These are phyloP conservation scores for Hippolais icterina DNA, from an alignment of 2,113 vertebrate genomes.

Conservation along the genomic window DNA sequence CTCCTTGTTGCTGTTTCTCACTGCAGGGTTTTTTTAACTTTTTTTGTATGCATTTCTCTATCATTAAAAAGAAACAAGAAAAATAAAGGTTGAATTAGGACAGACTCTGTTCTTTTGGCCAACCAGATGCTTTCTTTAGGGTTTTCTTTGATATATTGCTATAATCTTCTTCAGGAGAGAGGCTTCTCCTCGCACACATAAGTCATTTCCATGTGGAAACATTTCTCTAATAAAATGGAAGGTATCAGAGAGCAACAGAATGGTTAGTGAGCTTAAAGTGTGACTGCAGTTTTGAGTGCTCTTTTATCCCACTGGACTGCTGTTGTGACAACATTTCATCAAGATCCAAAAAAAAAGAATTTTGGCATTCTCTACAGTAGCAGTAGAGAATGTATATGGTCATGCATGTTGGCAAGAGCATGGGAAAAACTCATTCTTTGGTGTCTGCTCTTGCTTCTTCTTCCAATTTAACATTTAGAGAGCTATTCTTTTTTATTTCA, in stretches of 20 bases:
- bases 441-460: not conserved
- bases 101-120: not conserved
- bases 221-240: conserved; percentile 5
- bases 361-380: not conserved
- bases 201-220: not conserved
- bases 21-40: not conserved
- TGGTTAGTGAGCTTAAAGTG: not conserved
- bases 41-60: not conserved
- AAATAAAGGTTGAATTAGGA: not conserved
- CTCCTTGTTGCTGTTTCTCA: not conserved
- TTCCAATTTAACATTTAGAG: not conserved
- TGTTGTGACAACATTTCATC: not conserved
- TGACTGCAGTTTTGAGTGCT: not conserved
- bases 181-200: not conserved
- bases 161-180: not conserved
- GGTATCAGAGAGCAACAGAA: not conserved
- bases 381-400: not conserved
- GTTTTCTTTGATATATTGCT: conserved; percentile 17
- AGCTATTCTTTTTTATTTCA: conserved; percentile 16
- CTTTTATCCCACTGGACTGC: not conserved
- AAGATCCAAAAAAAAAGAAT: not conserved
- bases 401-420: fast-evolving
- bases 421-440: not conserved
- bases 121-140: not conserved
- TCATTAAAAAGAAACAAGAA: not conserved